Evolutionary conservation across 2,888 invertebrate species (phyloP).

Genomic region (Myathropa florea): DNA sequence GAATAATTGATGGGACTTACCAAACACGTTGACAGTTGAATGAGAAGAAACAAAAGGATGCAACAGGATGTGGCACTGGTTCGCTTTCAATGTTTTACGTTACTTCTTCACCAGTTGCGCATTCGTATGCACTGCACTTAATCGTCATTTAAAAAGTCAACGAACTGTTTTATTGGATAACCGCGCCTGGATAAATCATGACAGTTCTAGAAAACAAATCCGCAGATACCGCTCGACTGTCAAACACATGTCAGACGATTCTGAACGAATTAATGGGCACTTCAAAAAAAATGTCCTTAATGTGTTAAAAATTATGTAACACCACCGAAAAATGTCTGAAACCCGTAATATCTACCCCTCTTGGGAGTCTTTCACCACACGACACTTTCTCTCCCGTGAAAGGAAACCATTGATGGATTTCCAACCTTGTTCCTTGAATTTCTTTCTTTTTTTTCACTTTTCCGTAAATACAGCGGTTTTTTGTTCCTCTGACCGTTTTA

Average conservation of each 20-base stretch:
- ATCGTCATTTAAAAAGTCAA: constrained; percentile 60
- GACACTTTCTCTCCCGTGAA: not conserved
- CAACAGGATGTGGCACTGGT: constrained; percentile 23
- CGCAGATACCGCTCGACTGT: not conserved
- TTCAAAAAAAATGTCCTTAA: not conserved
- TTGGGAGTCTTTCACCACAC: not conserved
- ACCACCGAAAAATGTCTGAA: not conserved
- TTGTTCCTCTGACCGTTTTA: constrained; percentile 32
- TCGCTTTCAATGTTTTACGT: constrained; percentile 30
- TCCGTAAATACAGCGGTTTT: too few relatives aligned
- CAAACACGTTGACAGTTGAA: not conserved
- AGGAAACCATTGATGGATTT: not conserved
- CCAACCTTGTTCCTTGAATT: not conserved
- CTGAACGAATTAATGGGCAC: too few relatives aligned
- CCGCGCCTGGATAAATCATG: constrained; percentile 32
- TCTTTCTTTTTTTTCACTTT: not conserved
- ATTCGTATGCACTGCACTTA: constrained; percentile 66
- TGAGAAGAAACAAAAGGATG: constrained; percentile 3
- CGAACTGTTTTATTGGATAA: not conserved
- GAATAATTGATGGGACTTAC: constrained; percentile 22
- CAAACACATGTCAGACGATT: constrained; percentile 23
- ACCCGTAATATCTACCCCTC: not conserved
- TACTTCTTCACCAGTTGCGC: constrained; percentile 68
- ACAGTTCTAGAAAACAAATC: constrained; percentile 4
- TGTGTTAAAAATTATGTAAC: not conserved